phyloP scores from a whole-genome alignment of 2,888 invertebrate genomes.

The Chaetogeoica ovagalla region DNA sequence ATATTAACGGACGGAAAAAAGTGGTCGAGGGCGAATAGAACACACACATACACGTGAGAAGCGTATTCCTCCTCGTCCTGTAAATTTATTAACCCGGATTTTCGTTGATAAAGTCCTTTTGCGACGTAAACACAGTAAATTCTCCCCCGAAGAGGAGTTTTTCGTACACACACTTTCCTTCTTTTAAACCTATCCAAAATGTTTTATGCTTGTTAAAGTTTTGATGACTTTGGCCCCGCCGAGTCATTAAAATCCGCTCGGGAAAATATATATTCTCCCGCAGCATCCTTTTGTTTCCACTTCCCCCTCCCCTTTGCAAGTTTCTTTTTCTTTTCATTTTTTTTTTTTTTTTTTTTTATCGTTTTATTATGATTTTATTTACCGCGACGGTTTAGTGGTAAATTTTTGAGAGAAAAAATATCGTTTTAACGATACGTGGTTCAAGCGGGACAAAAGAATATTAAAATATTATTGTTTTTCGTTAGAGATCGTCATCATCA shows the following conservation, averaged over 20 bases:
- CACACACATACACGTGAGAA: not conserved
- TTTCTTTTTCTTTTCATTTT: not conserved
- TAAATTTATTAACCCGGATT: constrained; percentile 42
- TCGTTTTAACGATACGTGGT: too few relatives aligned
- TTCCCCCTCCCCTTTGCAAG: too few relatives aligned
- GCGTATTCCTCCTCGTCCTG: not conserved
- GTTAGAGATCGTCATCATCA: too few relatives aligned
- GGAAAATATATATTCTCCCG: not conserved
- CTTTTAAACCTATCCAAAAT: constrained; percentile 20
- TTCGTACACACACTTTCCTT: not conserved
- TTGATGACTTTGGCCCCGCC: constrained; percentile 17
- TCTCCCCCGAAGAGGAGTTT: not conserved
- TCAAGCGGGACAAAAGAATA: too few relatives aligned
- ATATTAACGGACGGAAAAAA: not conserved
- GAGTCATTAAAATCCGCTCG: constrained; percentile 41
- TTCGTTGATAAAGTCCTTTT: constrained; percentile 25
- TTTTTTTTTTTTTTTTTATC: not conserved
- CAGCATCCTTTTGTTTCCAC: not conserved
- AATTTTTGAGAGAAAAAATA: not conserved
- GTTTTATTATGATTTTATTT: not conserved
- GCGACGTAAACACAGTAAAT: constrained; percentile 6
- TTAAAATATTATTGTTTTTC: too few relatives aligned
- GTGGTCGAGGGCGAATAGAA: not conserved
- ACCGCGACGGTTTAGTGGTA: not conserved
- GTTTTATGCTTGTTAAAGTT: constrained; percentile 45